Conservation (phyloP, 2,113 vertebrate species). For the Pionites leucogaster region DNA sequence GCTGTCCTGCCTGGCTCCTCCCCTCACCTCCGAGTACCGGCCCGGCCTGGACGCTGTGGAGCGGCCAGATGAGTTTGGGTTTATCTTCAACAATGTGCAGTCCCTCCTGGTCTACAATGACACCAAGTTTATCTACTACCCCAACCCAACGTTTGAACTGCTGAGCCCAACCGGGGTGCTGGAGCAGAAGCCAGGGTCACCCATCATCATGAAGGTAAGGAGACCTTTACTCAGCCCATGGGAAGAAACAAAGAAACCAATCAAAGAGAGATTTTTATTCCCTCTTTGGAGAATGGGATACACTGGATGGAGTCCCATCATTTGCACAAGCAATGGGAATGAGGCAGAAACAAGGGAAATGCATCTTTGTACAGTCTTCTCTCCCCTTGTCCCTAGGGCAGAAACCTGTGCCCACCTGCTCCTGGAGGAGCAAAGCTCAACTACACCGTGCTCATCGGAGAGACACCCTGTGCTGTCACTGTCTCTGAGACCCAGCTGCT, state of each 20-base stretch:
- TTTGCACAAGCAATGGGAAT: neutral
- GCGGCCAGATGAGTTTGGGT: conserved; percentile 93
- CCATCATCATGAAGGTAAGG: conserved; percentile 95
- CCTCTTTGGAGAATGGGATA: rapidly evolving
- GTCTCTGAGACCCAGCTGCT: conserved; percentile 96
- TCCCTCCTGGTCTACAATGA: conserved; percentile 92
- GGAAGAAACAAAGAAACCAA: neutral
- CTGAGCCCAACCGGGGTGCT: conserved; percentile 87
- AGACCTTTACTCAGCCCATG: neutral
- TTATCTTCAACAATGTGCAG: conserved; percentile 98
- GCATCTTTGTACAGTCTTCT: neutral
- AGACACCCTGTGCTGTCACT: conserved; percentile 91
- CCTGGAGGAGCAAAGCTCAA: conserved; percentile 94
- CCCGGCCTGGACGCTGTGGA: conserved; percentile 87
- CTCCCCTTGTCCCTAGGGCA: conserved; percentile 82
- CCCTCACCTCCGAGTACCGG: conserved; percentile 84
- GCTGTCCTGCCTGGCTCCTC: conserved; percentile 89
- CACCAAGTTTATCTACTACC: conserved; percentile 96
- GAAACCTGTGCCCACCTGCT: conserved; percentile 93
- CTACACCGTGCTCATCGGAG: conserved; percentile 95
- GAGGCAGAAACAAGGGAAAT: neutral
- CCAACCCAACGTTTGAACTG: conserved; percentile 93
- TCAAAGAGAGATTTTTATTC: too few species aligned
- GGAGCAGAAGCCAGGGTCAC: conserved; percentile 96
- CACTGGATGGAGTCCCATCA: rapidly evolving